These are phyloP conservation scores for Staurois parvus DNA, from an alignment of 2,797 vertebrate species.

Conservation along the genomic window DNA sequence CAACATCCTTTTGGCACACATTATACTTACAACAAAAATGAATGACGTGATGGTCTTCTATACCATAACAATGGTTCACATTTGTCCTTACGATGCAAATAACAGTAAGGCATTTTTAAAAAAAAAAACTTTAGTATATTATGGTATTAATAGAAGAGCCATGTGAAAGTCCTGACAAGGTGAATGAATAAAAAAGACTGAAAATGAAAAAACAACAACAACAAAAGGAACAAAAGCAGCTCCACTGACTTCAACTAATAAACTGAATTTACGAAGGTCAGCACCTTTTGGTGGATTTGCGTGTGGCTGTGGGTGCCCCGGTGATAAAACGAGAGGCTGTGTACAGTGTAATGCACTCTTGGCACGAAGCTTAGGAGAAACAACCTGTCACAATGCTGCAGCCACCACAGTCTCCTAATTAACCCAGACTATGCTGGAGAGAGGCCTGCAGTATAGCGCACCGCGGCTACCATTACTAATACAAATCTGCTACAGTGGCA, in stretches of 20 bases:
- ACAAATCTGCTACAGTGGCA: not conserved
- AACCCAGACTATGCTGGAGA: conserved; percentile 9
- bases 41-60: too few relatives aligned
- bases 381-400: conserved; percentile 48
- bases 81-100: too few relatives aligned
- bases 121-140: too few relatives aligned
- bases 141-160: too few relatives aligned
- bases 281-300: not conserved
- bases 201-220: not conserved
- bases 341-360: conserved; percentile 28
- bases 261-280: conserved; percentile 4
- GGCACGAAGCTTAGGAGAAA: conserved; percentile 40
- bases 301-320: not conserved
- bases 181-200: not conserved
- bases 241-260: not conserved
- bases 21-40: too few relatives aligned
- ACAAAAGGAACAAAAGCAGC: not conserved
- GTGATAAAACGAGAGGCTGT: conserved; percentile 4
- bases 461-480: not conserved
- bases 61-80: too few relatives aligned
- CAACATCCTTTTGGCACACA: too few relatives aligned
- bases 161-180: too few relatives aligned
- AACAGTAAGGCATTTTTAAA: too few relatives aligned
- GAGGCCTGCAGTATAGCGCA: conserved; percentile 51
- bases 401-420: conserved; percentile 32